Conservation (phyloP, 2,113 vertebrate genomes). For the Pedetes capensis region DNA sequence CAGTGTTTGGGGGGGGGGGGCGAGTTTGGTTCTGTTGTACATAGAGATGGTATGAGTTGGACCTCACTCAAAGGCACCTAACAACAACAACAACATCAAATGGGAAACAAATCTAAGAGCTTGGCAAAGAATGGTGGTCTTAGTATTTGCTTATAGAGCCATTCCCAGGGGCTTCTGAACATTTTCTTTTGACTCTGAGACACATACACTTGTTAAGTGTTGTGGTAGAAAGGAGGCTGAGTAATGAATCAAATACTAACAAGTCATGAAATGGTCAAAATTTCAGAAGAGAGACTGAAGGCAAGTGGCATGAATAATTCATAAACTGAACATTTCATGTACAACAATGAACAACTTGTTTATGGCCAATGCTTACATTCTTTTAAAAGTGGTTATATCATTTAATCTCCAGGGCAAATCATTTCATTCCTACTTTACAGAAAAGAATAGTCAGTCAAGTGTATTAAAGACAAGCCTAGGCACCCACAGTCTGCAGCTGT, state of each 20-base stretch:
- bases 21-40: too few species aligned
- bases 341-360: slow-evolving; percentile 55
- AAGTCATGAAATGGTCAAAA: slow-evolving; percentile 29
- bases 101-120: background rate
- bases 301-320: slow-evolving; percentile 58
- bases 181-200: background rate
- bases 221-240: background rate
- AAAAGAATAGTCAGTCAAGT: background rate
- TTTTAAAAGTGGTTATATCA: slow-evolving; percentile 32
- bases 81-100: too few species aligned
- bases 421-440: background rate
- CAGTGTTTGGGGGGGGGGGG: too few species aligned
- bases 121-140: background rate
- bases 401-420: slow-evolving; percentile 21
- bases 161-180: background rate
- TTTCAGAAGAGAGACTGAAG: background rate
- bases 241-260: background rate
- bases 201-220: background rate
- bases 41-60: too few species aligned
- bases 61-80: too few species aligned
- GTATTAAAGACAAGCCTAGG: background rate
- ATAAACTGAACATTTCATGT: slow-evolving; percentile 46
- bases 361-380: background rate
- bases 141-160: background rate
- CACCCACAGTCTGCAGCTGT: too few species aligned